phyloP scores from a whole-genome alignment of 2,888 invertebrate genomes.

The Ectobius pallidus region DNA sequence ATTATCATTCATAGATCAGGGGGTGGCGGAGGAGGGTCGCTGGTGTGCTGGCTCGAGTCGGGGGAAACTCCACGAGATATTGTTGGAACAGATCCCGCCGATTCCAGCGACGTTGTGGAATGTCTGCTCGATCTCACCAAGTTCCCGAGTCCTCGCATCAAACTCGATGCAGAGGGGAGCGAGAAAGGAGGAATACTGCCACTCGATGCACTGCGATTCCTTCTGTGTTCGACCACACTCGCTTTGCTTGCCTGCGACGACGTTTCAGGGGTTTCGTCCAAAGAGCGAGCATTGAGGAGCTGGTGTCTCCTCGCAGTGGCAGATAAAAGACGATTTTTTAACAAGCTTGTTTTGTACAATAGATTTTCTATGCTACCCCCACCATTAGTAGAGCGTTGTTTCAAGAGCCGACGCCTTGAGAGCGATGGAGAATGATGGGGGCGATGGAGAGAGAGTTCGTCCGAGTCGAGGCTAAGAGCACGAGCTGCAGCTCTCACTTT shows the following conservation, averaged over 20 bases:
- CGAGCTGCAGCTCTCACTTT: conserved; percentile 46
- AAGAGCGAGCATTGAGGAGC: conserved; percentile 21
- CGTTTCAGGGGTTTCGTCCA: conserved; percentile 19
- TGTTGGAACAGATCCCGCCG: not conserved
- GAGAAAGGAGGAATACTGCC: conserved; percentile 6
- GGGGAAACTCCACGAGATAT: conserved; percentile 3
- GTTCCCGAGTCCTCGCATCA: conserved; percentile 18
- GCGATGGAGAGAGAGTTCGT: not conserved
- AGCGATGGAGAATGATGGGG: conserved; percentile 3
- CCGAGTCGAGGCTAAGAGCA: conserved; percentile 46
- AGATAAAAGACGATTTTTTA: conserved; percentile 17
- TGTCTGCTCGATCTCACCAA: conserved; percentile 23
- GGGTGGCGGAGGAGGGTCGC: conserved; percentile 26
- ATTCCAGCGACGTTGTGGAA: not conserved
- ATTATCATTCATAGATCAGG: conserved; percentile 37
- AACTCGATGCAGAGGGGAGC: not conserved
- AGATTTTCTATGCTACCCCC: conserved; percentile 25
- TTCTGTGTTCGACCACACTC: not conserved
- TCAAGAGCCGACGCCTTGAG: conserved; percentile 12
- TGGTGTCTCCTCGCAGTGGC: conserved; percentile 8
- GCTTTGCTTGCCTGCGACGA: not conserved
- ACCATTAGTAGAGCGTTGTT: conserved; percentile 31
- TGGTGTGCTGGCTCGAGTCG: conserved; percentile 9
- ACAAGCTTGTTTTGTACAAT: conserved; percentile 13
- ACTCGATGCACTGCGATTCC: conserved; percentile 27